phyloP scores from a whole-genome alignment of 2,888 invertebrate genomes.

The Thumatha senex region DNA sequence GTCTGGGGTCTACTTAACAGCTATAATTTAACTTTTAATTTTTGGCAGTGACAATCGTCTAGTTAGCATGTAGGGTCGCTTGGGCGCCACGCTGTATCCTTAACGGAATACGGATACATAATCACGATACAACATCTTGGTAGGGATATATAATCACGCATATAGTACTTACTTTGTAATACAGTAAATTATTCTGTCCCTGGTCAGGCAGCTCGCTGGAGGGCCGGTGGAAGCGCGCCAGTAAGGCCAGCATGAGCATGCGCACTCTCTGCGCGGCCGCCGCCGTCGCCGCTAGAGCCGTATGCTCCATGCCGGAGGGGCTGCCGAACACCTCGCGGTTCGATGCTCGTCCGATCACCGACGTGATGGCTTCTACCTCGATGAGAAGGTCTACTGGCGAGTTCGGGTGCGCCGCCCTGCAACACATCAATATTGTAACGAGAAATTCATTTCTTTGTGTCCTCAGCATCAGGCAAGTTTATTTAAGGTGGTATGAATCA shows the following conservation, averaged over 20 bases:
- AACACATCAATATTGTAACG: background rate
- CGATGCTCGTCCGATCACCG: slow-evolving; percentile 88
- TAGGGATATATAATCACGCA: too few species aligned
- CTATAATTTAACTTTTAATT: too few species aligned
- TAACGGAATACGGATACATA: too few species aligned
- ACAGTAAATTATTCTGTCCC: slow-evolving; percentile 35
- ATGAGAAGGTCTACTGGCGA: slow-evolving; percentile 86
- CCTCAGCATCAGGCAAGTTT: too few species aligned
- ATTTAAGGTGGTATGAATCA: too few species aligned
- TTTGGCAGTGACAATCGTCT: too few species aligned
- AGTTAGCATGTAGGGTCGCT: too few species aligned
- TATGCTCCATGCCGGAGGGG: slow-evolving; percentile 46
- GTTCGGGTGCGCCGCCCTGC: slow-evolving; percentile 79
- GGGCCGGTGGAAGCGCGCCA: slow-evolving; percentile 85
- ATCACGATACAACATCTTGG: too few species aligned
- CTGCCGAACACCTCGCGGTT: slow-evolving; percentile 71
- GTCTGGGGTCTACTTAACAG: too few species aligned
- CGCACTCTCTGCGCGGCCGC: slow-evolving; percentile 87
- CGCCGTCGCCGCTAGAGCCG: slow-evolving; percentile 72
- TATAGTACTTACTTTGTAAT: slow-evolving; percentile 56
- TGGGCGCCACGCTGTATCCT: too few species aligned
- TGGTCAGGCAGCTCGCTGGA: slow-evolving; percentile 35
- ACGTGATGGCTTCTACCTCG: slow-evolving; percentile 90
- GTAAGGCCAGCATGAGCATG: slow-evolving; percentile 88
- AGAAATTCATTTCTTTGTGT: too few species aligned